Base-by-base conservation (phyloP, 2,888 invertebrate genomes). In the Andricus curvator region DNA sequence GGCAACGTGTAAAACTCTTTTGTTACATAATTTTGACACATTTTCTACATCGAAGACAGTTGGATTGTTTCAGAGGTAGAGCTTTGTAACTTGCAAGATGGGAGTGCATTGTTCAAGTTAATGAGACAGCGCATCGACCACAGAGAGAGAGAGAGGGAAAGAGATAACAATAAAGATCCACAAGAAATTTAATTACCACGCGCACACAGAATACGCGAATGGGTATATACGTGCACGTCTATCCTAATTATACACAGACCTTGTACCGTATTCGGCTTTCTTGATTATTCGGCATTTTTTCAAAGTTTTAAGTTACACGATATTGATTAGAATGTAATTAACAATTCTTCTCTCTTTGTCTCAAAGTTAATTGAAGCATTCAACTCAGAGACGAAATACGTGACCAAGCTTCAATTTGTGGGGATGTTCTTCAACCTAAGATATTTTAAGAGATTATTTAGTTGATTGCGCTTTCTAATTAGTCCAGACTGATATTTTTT, bases 31-130 rank as follows among this genome's bases (percentile, higher is more conserved):
- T 70, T 70, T 48, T 48, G 48, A 25, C 48, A 68, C 6, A 13
- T 9, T 70, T 48, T 48, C 25, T 22, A 37, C 37, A 68, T 41
- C 8, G 33, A 60, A 41, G 60, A 56, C 62, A 62, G 29, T 29
- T 25, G 13, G 25, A 48, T 77, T 81, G 51, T 78, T 79, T 60
- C 33, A 56, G 48, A 66, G 70, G 79, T 17, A 56, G 11, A 48
- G 77, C 56, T 80, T 56, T 77, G 62, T 51, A 29, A 44, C 64
- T 60, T 65, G 60, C 62, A 37, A 60, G 51, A 74, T 56, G 5
- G 11, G 1, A 29, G 80, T 78, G 79, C 56, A 84, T 84, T 84
- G 81, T 81, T 82, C 77, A 65, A 56, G 78, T 79, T 82, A 84
- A 82, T 80, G 83, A 82, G 79, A 60, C 78, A 48, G 78, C 44